phyloP scores from a whole-genome alignment of 2,888 invertebrate genomes.

The Sympetrum striolatum region DNA sequence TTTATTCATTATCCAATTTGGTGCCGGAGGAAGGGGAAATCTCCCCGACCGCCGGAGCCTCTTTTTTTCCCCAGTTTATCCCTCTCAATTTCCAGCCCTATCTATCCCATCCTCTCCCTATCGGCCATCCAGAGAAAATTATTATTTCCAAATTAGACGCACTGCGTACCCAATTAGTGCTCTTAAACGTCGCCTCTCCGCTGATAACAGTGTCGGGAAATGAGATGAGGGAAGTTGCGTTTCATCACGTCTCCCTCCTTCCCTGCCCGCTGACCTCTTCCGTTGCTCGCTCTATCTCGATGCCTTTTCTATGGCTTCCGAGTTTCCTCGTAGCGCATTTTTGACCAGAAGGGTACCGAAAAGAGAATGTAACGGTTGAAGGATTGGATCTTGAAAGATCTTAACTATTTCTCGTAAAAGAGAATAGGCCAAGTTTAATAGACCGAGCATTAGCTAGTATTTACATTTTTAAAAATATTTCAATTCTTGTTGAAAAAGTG shows the following conservation, averaged over 20 bases:
- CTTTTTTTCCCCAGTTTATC: not conserved
- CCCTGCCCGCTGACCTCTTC: not conserved
- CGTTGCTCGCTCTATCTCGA: not conserved
- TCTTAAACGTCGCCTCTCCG: conserved; percentile 28
- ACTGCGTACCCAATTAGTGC: conserved; percentile 32
- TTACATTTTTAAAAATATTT: no score
- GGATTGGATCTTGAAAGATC: no score
- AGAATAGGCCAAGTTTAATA: no score
- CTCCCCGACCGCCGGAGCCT: not conserved
- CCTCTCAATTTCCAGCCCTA: not conserved
- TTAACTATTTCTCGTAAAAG: no score
- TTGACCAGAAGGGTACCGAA: no score
- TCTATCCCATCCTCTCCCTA: not conserved
- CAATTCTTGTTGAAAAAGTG: no score
- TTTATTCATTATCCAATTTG: conserved; percentile 25
- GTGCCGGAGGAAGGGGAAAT: not conserved
- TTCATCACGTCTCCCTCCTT: conserved; percentile 11
- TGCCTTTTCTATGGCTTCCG: not conserved
- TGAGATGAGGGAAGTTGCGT: conserved; percentile 21
- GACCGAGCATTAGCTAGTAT: no score
- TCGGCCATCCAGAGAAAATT: not conserved
- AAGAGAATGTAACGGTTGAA: no score
- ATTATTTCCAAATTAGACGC: conserved; percentile 36
- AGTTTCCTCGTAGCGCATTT: no score
- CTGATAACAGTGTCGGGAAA: conserved; percentile 36